Conservation (phyloP, 2,888 invertebrate species). For the Nemapogon koenigi region DNA sequence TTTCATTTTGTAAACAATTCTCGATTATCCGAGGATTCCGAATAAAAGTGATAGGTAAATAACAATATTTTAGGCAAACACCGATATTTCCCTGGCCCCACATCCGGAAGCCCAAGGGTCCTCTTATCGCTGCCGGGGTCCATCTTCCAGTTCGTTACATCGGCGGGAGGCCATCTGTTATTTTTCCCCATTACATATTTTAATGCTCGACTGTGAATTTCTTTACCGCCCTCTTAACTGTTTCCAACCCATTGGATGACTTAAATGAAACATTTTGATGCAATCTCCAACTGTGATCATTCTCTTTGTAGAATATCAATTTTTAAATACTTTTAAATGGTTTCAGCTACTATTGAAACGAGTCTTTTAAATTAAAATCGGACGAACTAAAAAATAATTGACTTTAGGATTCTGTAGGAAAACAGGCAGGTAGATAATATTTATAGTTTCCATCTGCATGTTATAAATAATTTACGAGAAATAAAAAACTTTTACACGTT, state of each 20-base stretch:
- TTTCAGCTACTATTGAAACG: too few relatives aligned
- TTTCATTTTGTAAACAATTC: constrained; percentile 41
- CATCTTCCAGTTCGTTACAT: constrained; percentile 50
- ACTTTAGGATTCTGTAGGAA: too few relatives aligned
- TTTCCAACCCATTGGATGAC: constrained; percentile 47
- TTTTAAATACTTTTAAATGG: too few relatives aligned
- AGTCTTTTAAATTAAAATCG: too few relatives aligned
- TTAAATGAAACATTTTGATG: constrained; percentile 50
- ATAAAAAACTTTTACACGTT: too few relatives aligned
- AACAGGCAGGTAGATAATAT: too few relatives aligned
- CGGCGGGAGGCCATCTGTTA: constrained; percentile 50
- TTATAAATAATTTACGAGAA: too few relatives aligned
- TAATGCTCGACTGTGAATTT: constrained; percentile 41
- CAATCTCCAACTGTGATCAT: constrained; percentile 33
- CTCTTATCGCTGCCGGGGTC: constrained; percentile 34
- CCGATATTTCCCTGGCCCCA: constrained; percentile 49
- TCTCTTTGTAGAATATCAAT: too few relatives aligned
- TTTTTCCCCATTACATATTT: constrained; percentile 58
- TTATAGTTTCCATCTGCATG: too few relatives aligned
- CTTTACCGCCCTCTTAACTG: constrained; percentile 35
- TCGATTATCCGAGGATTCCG: constrained; percentile 52
- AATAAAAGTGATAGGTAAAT: constrained; percentile 56
- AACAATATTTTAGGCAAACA: constrained; percentile 58
- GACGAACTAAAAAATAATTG: too few relatives aligned
- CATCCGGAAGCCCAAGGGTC: constrained; percentile 36